Base-by-base conservation (phyloP, 2,797 vertebrate genomes). In the Gallirallus australis region DNA sequence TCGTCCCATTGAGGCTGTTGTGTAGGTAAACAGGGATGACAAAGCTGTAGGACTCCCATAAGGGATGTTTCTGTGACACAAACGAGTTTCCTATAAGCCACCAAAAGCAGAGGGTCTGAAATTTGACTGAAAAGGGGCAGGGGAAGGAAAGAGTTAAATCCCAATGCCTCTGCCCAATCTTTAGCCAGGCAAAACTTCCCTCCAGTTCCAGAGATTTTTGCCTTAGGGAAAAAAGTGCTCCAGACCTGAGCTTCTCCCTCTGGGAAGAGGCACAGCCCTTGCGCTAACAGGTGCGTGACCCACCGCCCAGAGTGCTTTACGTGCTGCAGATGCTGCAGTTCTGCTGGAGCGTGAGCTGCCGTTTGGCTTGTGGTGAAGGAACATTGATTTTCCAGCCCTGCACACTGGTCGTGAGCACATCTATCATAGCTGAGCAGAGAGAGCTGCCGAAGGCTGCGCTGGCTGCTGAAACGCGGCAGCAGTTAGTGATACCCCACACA, bases 61-160 rank as follows among this genome's bases (percentile, higher is more conserved):
- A 73, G 45, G 23, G 35, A 33, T 69, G 52, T 45, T 27, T 45
- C 71, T 82, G 5, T 23, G 30, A 9, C 21, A 56, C 18, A 80
- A 45, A 30, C 2, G 39, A 68, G 5, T 18, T 48, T 79, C 47
- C 37, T 8, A 27, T 54, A 53, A 86, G 21, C 15, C 54, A 60
- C 37, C 35, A 65, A 71, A 77, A 71, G 17, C 27, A 39, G 69
- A 69, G 33, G 17, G 59, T 63, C 63, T 73, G 14, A 63, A 94
- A 60, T 33, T 39, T 0, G 0, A 15, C 27, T 19, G 4, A 42
- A 40, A 85, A 37, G 5, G 6, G 2, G 2, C 4, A 3, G 21
- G 19, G n/a, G 12, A 11, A 57, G 12, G 37, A 65, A 94, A 61
- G 28, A 31, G 37, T 68, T 92, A 86, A 86, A 90, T 54, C 65